These are phyloP conservation scores for Clanis bilineata DNA, from an alignment of 2,888 invertebrate genomes.

Conservation along the genomic window DNA sequence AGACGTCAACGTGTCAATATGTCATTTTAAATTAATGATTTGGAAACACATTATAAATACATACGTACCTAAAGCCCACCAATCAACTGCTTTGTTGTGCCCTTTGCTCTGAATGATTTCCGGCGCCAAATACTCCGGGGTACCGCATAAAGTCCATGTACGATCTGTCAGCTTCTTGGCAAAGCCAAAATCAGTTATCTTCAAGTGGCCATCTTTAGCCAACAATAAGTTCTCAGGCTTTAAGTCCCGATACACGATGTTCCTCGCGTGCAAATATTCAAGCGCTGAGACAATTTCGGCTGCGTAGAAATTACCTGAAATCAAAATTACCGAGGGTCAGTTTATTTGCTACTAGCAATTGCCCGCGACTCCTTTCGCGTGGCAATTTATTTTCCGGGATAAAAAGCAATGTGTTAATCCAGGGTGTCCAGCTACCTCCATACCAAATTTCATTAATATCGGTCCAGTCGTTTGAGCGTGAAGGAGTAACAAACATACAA, in stretches of 20 bases:
- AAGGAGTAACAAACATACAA: too few relatives aligned
- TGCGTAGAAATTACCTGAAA: slow-evolving; percentile 93
- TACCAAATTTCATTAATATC: too few relatives aligned
- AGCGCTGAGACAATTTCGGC: slow-evolving; percentile 96
- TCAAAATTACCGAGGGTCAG: slow-evolving; percentile 13
- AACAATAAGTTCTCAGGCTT: slow-evolving; percentile 97
- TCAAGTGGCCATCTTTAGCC: slow-evolving; percentile 96
- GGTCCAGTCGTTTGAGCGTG: too few relatives aligned
- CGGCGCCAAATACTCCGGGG: slow-evolving; percentile 98
- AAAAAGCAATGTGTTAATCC: too few relatives aligned
- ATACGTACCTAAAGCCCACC: slow-evolving; percentile 96
- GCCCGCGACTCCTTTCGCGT: too few relatives aligned
- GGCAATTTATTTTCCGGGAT: too few relatives aligned
- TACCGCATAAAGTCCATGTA: slow-evolving; percentile 98
- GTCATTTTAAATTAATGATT: background rate
- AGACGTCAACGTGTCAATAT: background rate
- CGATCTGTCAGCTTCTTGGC: slow-evolving; percentile 97
- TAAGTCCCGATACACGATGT: slow-evolving; percentile 93
- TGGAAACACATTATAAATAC: background rate
- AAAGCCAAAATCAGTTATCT: slow-evolving; percentile 99
- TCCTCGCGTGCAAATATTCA: slow-evolving; percentile 95
- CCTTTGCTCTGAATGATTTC: slow-evolving; percentile 99
- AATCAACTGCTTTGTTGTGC: slow-evolving; percentile 98
- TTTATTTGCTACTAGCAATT: background rate
- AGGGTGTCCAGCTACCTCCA: too few relatives aligned